Percentiles rank a stretch among this genome's conserved stretches.
Conservation (phyloP, 2,797 vertebrate genomes). For the Eremophila alpestris region DNA sequence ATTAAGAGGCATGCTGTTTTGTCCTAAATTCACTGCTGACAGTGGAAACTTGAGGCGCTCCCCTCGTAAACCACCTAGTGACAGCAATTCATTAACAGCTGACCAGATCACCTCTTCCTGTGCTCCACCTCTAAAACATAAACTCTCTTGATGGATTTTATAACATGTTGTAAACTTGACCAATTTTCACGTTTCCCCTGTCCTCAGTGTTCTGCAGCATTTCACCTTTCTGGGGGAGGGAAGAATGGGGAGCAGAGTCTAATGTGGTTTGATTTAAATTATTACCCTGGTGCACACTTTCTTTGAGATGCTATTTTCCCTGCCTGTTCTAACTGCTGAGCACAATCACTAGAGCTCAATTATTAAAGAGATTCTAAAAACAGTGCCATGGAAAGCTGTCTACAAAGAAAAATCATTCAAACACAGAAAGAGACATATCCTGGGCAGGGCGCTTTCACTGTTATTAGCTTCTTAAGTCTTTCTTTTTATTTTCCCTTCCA, state of each 20-base stretch:
- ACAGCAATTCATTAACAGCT: background rate
- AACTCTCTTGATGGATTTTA: slow-evolving; percentile 18
- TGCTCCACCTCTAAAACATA: background rate
- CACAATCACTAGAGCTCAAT: slow-evolving; percentile 78
- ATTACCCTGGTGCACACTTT: slow-evolving; percentile 58
- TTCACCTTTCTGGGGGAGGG: slow-evolving; percentile 17
- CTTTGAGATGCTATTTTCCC: slow-evolving; percentile 73
- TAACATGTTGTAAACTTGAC: slow-evolving; percentile 5
- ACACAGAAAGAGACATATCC: slow-evolving; percentile 65
- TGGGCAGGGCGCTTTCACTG: slow-evolving; percentile 25
- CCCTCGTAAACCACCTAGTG: background rate
- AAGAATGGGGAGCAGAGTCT: slow-evolving; percentile 1
- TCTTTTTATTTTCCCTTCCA: background rate
- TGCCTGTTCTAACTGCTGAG: slow-evolving; percentile 72
- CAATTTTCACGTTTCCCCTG: background rate
- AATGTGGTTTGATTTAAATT: slow-evolving; percentile 74
- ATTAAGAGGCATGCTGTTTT: background rate
- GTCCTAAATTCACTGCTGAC: background rate
- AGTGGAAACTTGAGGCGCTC: background rate
- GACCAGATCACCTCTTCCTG: background rate
- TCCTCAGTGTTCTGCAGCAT: background rate
- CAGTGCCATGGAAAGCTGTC: slow-evolving; percentile 67
- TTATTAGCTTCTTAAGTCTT: slow-evolving; percentile 64
- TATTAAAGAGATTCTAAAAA: slow-evolving; percentile 82
- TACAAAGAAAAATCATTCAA: slow-evolving; percentile 75